Evolutionary conservation across 2,797 vertebrate genomes (phyloP), one percentile per base, ranked within the genome.

Genomic region (Pteropus rufus): DNA sequence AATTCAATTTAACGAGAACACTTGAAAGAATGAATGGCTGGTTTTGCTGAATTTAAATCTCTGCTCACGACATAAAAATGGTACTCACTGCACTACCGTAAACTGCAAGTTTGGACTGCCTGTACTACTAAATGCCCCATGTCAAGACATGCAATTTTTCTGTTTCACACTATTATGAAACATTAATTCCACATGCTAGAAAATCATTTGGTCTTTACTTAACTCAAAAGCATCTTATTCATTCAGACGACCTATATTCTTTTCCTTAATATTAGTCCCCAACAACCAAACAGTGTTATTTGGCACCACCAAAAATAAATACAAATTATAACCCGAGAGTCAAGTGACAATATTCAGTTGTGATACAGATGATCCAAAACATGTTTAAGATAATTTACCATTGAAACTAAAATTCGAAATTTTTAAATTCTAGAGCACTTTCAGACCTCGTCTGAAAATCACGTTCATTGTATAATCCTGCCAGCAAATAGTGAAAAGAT

Each of bases 1-100:
- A 94, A 67, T 92, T 84, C 54, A 89, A n/a, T 58, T 72, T 72
- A 96, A 89, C 7, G 69, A 60, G 3, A 77, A 77, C 21, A 89
- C 21, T 81, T n/a, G 24, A 62, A 96, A 93, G 39, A 73, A 65
- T n/a, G 21, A 23, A 86, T 52, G 34, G 44, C 39, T 81, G 15
- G 9, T 76, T 82, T 36, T 84, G 46, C 21, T 84, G 31, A 92
- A 65, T 65, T 39, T 83, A 73, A 95, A 72, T 77, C 44, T 70
- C 54, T 79, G 52, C 70, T 89, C 36, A 54, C 34, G 49, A 82
- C 36, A 84, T 70, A 41, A 65, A 84, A 93, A 85, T 41, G 46
- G 24, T 56, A 85, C 49, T 54, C 72, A 81, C 64, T 89, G 54
- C 3, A 69, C 56, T 26, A 94, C 5, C 12, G 24, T 62, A 84